These are phyloP conservation scores for Prenolepis imparis DNA, from an alignment of 2,888 invertebrate genomes.

Conservation along the genomic window DNA sequence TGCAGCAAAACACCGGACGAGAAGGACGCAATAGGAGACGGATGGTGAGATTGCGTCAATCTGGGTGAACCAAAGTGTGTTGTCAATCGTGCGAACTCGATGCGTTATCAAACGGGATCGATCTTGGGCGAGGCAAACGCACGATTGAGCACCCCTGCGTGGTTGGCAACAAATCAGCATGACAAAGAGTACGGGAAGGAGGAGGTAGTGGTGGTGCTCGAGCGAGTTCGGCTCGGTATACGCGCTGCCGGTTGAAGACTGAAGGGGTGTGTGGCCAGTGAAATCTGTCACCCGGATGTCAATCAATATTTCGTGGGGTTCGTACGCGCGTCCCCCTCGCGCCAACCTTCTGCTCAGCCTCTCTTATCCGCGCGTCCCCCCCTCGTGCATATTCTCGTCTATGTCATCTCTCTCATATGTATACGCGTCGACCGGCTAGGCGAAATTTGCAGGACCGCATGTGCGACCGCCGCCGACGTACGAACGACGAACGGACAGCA, in stretches of 20 bases:
- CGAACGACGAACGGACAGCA: constrained; percentile 11
- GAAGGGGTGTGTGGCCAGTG: constrained; percentile 81
- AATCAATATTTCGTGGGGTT: constrained; percentile 85
- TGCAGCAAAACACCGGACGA: constrained; percentile 36
- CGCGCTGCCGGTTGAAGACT: constrained; percentile 74
- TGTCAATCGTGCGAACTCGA: neutral
- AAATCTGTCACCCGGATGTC: constrained; percentile 85
- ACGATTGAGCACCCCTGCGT: constrained; percentile 77
- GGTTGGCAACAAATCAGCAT: constrained; percentile 82
- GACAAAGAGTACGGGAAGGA: constrained; percentile 78
- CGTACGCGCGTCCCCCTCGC: constrained; percentile 64
- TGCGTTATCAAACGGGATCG: constrained; percentile 29
- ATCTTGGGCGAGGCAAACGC: neutral
- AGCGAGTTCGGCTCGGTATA: constrained; percentile 64
- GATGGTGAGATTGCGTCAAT: neutral
- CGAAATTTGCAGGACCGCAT: constrained; percentile 40
- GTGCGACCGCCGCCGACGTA: constrained; percentile 20
- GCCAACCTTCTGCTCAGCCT: constrained; percentile 68
- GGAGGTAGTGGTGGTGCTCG: constrained; percentile 54
- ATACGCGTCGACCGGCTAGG: constrained; percentile 44
- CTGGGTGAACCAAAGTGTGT: neutral
- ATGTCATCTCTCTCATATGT: constrained; percentile 36
- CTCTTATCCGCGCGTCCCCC: constrained; percentile 66
- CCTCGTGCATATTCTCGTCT: constrained; percentile 23
- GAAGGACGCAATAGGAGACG: neutral